Evolutionary conservation across 2,888 invertebrate species (phyloP), one percentile per base, ranked within the genome.

Genomic region (Tortricodes alternella): DNA sequence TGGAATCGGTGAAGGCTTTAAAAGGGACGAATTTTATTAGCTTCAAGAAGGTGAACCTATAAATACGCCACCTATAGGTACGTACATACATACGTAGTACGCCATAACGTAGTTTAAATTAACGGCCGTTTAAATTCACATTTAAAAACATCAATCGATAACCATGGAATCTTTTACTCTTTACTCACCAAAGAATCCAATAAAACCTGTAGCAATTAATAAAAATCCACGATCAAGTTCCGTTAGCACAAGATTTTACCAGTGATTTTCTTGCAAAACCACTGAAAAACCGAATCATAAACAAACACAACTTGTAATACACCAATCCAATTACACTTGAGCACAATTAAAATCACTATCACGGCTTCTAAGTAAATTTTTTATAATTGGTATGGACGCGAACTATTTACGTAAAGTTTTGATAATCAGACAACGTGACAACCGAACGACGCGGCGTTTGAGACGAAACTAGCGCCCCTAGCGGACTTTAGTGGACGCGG

Each of bases 211-310:
- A 41, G 46, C 58, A 56, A 58, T 43, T 39, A 55, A 56, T 52
- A 46, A 55, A 74, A 83, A 83, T 84, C 83, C 69, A 68, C 73
- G 69, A 76, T 69, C 66, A 67, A 75, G 83, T 83, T 83, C 83
- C 83, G 83, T 80, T 80, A 77, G 73, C 70, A 74, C 73, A 73
- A 78, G 78, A n/a, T 83, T 82, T 88, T 80, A 75, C 76, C 71
- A 74, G 82, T 68, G 80, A 83, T 88, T 88, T 84, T 68, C 64
- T 70, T 66, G 61, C 67, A 82, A 85, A 88, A 88, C 68, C 83
- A 75, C 84, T 74, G 66, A 64, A 85, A 84, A 85, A 82, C 80
- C 62, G n/a, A 39, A 60, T 65, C 60, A 21, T 48, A 62, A 61
- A 70, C 44, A 46, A 65, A 71, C 77, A 76, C 65, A 66, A 52